Percentiles rank a stretch among this genome's conserved stretches.
phyloP scores from a whole-genome alignment of 2,113 vertebrate genomes.

The Macquaria australasica region DNA sequence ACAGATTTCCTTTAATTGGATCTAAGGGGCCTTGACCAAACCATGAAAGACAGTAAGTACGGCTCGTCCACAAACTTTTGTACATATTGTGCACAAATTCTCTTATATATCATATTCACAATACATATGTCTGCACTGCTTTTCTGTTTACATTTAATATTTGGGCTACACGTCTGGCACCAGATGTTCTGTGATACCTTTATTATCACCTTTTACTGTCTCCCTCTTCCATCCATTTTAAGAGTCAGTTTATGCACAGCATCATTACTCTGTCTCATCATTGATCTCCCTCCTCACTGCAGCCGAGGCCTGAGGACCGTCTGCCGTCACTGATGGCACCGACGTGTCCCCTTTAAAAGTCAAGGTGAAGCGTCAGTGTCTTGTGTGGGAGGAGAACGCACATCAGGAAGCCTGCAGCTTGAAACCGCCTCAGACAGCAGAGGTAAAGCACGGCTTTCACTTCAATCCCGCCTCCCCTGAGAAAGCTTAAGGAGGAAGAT shows the following conservation, averaged over 20 bases:
- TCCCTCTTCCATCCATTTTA: conserved; percentile 21
- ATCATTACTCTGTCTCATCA: conserved; percentile 60
- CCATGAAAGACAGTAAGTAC: background rate
- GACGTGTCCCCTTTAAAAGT: conserved; percentile 64
- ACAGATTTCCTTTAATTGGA: background rate
- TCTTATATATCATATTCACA: background rate
- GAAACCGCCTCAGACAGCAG: conserved; percentile 44
- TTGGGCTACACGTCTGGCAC: background rate
- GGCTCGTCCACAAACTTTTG: background rate
- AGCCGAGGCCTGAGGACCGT: conserved; percentile 29
- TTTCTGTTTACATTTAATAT: background rate
- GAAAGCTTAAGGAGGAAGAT: conserved; percentile 47
- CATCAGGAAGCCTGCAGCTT: conserved; percentile 39
- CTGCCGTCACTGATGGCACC: conserved; percentile 35
- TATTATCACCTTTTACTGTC: conserved; percentile 16
- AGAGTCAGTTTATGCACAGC: conserved; percentile 43
- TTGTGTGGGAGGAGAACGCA: conserved; percentile 41
- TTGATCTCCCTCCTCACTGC: conserved; percentile 40
- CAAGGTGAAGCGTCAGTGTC: conserved; percentile 67
- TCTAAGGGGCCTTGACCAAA: background rate
- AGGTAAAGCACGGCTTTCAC: conserved; percentile 45
- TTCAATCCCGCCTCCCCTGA: conserved; percentile 61
- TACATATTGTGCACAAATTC: too few relatives aligned
- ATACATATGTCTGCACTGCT: too few relatives aligned
- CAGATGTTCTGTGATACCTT: conserved; percentile 26